phyloP scores from a whole-genome alignment of 2,797 vertebrate species.

The Peromyscus aztecus region DNA sequence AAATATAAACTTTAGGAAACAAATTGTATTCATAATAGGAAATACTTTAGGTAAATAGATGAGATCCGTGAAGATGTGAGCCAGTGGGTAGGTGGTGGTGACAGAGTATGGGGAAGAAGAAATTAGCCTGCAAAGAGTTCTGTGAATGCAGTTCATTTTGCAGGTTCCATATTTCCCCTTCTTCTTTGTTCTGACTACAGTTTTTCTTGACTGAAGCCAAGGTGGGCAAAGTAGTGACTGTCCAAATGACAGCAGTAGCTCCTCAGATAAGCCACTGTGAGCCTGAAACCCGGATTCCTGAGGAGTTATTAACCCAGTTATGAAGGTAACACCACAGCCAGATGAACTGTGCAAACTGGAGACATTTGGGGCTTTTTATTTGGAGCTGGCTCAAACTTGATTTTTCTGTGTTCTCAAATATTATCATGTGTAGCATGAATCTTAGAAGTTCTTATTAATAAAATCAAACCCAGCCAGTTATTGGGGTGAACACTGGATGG shows the following conservation, averaged over 20 bases:
- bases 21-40: background rate
- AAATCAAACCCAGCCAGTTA: no score
- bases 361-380: slow-evolving; percentile 38
- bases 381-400: slow-evolving; percentile 37
- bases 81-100: rapidly evolving
- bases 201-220: slow-evolving; percentile 36
- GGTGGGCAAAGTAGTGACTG: background rate
- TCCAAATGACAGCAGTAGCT: background rate
- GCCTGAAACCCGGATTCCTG: background rate
- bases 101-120: background rate
- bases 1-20: background rate
- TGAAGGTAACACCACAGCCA: background rate
- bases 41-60: background rate
- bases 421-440: background rate
- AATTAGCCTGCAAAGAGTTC: background rate
- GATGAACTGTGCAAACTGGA: background rate
- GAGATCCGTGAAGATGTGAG: background rate
- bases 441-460: no score
- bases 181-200: slow-evolving; percentile 20
- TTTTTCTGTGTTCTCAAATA: slow-evolving; percentile 59
- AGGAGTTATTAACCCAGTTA: background rate
- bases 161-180: background rate
- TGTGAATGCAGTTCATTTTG: background rate
- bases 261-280: background rate
- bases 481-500: no score